Conservation (phyloP, 2,797 vertebrate genomes). For the Danio albolineatus region DNA sequence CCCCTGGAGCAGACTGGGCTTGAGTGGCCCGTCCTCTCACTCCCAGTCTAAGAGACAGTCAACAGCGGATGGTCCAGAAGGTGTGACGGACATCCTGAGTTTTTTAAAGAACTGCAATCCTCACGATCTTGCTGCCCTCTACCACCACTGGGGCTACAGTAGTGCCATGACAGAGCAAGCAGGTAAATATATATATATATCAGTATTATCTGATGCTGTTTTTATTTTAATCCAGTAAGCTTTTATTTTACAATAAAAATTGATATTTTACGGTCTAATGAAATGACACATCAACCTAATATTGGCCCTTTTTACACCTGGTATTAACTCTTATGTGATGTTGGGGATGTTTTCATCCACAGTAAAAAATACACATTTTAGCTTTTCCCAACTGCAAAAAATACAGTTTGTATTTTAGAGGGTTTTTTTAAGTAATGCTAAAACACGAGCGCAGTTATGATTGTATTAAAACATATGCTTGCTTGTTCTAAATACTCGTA, state of each 20-base stretch:
- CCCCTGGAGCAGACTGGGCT: constrained; percentile 72
- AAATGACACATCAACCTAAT: background rate
- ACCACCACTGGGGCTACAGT: constrained; percentile 92
- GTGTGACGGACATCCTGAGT: constrained; percentile 86
- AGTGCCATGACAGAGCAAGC: constrained; percentile 86
- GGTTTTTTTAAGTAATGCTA: too few species aligned
- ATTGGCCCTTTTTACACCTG: too few species aligned
- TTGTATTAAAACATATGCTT: too few species aligned
- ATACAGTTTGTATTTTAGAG: too few species aligned
- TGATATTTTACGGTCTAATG: background rate
- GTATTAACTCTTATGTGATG: too few species aligned
- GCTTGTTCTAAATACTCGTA: too few species aligned
- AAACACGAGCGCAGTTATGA: too few species aligned
- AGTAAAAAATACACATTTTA: too few species aligned
- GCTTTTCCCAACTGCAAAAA: too few species aligned
- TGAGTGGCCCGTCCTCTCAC: constrained; percentile 64
- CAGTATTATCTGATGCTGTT: background rate
- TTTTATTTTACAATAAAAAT: background rate
- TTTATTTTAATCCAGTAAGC: background rate
- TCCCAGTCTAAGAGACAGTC: constrained; percentile 83
- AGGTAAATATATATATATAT: constrained; percentile 80
- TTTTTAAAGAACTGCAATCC: constrained; percentile 93
- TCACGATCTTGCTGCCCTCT: constrained; percentile 90
- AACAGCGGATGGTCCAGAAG: constrained; percentile 77
- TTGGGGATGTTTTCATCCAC: too few species aligned